phyloP scores from a whole-genome alignment of 2,888 invertebrate genomes.

The Bimastos eiseni region DNA sequence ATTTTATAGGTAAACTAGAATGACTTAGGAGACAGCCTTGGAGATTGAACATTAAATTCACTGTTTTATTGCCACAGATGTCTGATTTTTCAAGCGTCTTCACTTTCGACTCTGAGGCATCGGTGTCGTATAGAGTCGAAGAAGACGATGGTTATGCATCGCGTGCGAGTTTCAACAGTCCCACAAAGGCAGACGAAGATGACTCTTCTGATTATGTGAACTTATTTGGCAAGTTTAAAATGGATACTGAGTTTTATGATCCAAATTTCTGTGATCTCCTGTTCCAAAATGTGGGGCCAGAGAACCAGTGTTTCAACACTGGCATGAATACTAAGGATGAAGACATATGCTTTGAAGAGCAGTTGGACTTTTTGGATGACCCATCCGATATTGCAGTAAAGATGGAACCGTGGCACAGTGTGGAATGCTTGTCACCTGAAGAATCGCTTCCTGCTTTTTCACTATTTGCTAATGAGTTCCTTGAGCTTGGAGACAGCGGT shows the following conservation, averaged over 20 bases:
- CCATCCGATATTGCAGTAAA: neutral
- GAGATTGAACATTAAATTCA: neutral
- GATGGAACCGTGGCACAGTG: neutral
- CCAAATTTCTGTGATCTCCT: neutral
- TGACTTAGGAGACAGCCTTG: neutral
- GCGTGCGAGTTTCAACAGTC: neutral
- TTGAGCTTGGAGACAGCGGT: neutral
- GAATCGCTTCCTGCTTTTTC: neutral
- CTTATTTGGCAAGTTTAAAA: neutral
- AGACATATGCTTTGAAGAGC: neutral
- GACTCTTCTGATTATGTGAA: neutral
- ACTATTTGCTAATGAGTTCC: neutral
- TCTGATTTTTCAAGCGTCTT: neutral
- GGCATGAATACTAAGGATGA: neutral
- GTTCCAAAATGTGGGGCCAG: neutral
- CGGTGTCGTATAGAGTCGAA: constrained; percentile 10
- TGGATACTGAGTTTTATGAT: neutral
- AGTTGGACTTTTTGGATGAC: neutral
- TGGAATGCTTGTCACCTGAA: neutral
- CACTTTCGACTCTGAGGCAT: neutral
- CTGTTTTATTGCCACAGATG: neutral
- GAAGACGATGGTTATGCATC: constrained; percentile 19
- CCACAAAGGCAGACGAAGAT: neutral
- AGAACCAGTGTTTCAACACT: neutral
- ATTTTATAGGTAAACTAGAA: neutral